Conservation (phyloP, 2,797 vertebrate genomes). For the Rhinella marina region DNA sequence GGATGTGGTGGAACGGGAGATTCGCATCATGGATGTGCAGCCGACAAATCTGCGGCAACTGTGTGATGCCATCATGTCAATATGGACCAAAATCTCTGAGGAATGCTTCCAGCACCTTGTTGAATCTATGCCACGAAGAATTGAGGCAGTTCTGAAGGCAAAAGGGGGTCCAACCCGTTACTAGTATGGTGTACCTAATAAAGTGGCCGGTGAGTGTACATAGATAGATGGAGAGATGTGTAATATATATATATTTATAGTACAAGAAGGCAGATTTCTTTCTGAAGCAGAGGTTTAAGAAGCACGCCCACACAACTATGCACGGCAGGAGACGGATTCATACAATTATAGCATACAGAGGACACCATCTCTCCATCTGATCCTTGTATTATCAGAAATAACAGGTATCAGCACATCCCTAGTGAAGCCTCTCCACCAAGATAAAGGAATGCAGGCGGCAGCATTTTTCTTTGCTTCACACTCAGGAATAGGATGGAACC, state of each 20-base stretch:
- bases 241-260: background rate
- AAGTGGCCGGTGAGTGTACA: too few species aligned
- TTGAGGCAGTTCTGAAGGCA: too few species aligned
- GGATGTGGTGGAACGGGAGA: too few species aligned
- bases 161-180: too few species aligned
- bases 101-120: too few species aligned
- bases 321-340: slow-evolving; percentile 36
- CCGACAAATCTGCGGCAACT: too few species aligned
- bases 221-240: background rate
- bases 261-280: background rate
- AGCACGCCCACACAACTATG: slow-evolving; percentile 43
- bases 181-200: too few species aligned
- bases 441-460: background rate
- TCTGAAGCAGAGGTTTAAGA: slow-evolving; percentile 40
- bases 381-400: slow-evolving; percentile 48
- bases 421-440: background rate
- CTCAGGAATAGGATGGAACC: too few species aligned
- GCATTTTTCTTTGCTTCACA: background rate
- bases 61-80: too few species aligned
- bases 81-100: too few species aligned
- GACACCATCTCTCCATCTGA: slow-evolving; percentile 38
- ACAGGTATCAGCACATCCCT: slow-evolving; percentile 9
- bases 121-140: too few species aligned
- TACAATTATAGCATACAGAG: slow-evolving; percentile 35
- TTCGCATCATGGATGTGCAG: too few species aligned